Percentiles rank a stretch among this genome's conserved stretches.
These are phyloP conservation scores for Amphipoea lucens DNA, from an alignment of 2,888 invertebrate species.

Conservation along the genomic window DNA sequence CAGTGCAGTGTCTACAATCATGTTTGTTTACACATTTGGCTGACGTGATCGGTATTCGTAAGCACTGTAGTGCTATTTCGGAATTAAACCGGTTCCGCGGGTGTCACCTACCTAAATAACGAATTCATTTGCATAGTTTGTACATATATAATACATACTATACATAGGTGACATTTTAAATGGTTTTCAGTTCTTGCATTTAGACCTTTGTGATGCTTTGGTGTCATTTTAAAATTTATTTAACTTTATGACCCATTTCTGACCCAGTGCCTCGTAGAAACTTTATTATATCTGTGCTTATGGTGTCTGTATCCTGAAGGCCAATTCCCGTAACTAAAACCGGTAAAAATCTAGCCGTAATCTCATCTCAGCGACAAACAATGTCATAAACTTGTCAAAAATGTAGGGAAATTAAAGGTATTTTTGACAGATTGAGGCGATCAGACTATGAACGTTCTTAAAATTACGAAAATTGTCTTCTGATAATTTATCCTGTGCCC, in stretches of 20 bases:
- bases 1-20: constrained; percentile 48
- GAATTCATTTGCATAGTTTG: constrained; percentile 50
- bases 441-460: neutral
- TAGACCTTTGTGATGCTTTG: constrained; percentile 13
- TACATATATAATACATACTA: neutral
- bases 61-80: constrained; percentile 57
- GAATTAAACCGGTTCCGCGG: constrained; percentile 57
- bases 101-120: constrained; percentile 24
- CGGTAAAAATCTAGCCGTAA: neutral
- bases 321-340: neutral
- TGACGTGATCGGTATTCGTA: constrained; percentile 65
- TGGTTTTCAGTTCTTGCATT: constrained; percentile 18
- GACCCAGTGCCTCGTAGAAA: neutral
- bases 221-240: constrained; percentile 27
- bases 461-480: neutral
- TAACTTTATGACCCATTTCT: constrained; percentile 27
- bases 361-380: neutral
- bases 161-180: constrained; percentile 39
- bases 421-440: neutral
- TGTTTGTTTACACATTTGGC: constrained; percentile 61
- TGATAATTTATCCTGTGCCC: neutral
- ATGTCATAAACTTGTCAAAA: neutral
- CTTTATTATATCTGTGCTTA: neutral
- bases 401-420: neutral
- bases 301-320: neutral